These are phyloP conservation scores for Hymenochirus boettgeri DNA, from an alignment of 2,113 vertebrate species.

Conservation along the genomic window DNA sequence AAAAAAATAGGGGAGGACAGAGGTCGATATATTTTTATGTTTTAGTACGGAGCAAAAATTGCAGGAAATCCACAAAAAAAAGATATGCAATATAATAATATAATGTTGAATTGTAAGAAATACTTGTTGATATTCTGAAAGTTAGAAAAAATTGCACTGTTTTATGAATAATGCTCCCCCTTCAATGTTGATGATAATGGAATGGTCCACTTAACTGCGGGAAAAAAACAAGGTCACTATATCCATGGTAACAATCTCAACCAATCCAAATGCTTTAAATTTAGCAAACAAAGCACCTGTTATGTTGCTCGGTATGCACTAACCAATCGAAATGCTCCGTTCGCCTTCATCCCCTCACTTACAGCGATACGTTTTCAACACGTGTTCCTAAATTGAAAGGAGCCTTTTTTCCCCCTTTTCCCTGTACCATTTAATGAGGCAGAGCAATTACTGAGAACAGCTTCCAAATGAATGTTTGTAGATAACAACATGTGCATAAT, in stretches of 20 bases:
- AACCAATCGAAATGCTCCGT: slow-evolving; percentile 9
- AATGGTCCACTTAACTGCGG: neutral
- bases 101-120: too few species aligned
- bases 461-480: slow-evolving; percentile 99
- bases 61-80: too few species aligned
- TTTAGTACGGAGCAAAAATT: too few species aligned
- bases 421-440: slow-evolving; percentile 64
- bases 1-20: neutral
- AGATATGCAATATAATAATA: too few species aligned
- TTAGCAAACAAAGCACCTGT: neutral
- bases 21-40: too few species aligned
- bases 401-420: slow-evolving; percentile 53
- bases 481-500: slow-evolving; percentile 99
- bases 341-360: neutral
- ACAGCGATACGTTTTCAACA: slow-evolving; percentile 8
- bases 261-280: neutral
- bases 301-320: neutral
- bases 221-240: neutral
- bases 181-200: neutral
- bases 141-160: neutral
- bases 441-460: slow-evolving; percentile 88
- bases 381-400: slow-evolving; percentile 55
- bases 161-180: neutral
- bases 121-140: too few species aligned
- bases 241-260: neutral